Evolutionary conservation across 2,113 vertebrate genomes (phyloP), one percentile per base, ranked within the genome.

Genomic region (Grammomys dolichurus): DNA sequence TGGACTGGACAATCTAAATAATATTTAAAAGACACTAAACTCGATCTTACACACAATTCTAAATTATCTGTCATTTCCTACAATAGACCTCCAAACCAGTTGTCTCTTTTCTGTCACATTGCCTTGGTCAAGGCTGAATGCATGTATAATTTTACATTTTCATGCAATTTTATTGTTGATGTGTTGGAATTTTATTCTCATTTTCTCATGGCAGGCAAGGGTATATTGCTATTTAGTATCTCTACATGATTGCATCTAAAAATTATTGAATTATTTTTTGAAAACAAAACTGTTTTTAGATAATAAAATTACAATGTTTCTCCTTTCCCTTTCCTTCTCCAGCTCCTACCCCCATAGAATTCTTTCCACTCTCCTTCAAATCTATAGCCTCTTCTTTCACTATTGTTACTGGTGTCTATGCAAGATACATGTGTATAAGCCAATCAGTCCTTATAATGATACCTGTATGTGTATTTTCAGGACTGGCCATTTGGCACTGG

Each of bases 171-270:
- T 75, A 73, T 78, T 33, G 81, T 12, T 87, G 24, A 69, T 92
- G 24, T 56, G 20, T 94, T 78, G 40, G 73, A 95, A 73, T 40
- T 87, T 87, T 73, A 19, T 48, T 93, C 82, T 78, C 72, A 90
- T 51, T 17, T 73, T 81, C 31, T 72, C 51, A 40, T 43, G 33
- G 28, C 19, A 28, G 51, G 87, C 13, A 86, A 54, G 82, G 22
- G 9, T 56, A 12, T 11, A 70, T 26, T 73, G 75, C 63, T 80
- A 36, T 1, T 87, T 40, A 48, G 31, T n/a, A 36, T 80, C 12
- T 93, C 48, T 54, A 1, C 3, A 84, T 78, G 51, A 58, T 92
- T 36, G 48, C 3, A 7, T 17, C 26, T 84, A 85, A 94, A 90
- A 7, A 58, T 63, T 88, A 28, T 94, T 65, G 28, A 46, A 24